Evolutionary conservation across 2,113 vertebrate genomes (phyloP).

Genomic region (Peromyscus californicus): DNA sequence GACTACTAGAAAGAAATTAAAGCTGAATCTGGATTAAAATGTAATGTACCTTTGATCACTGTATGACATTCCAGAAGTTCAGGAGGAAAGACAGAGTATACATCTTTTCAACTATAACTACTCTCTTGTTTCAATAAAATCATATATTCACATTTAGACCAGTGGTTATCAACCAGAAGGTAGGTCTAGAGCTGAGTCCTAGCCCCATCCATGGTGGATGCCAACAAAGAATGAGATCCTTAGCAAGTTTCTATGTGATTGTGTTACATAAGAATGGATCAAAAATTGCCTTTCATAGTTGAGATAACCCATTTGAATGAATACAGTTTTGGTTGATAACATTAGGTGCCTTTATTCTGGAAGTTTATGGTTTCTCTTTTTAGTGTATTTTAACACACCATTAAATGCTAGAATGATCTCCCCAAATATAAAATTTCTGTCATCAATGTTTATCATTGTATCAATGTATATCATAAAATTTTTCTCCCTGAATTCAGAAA

Average conservation of each 20-base stretch:
- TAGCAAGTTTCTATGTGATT: neutral
- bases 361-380: neutral
- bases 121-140: neutral
- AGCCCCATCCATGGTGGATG: rapidly evolving
- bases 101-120: neutral
- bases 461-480: neutral
- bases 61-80: neutral
- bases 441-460: neutral
- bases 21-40: neutral
- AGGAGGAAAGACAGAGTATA: neutral
- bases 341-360: neutral
- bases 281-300: neutral
- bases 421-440: neutral
- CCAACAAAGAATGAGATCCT: neutral
- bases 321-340: neutral
- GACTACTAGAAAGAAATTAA: neutral
- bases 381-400: neutral
- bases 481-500: neutral
- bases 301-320: neutral
- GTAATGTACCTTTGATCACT: neutral
- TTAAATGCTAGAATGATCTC: neutral
- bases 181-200: too few relatives aligned
- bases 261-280: neutral
- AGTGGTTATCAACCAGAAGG: neutral
- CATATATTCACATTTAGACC: neutral